These are phyloP conservation scores for Pseudachorutes palmiensis DNA, from an alignment of 1,140 invertebrate species.

Conservation along the genomic window DNA sequence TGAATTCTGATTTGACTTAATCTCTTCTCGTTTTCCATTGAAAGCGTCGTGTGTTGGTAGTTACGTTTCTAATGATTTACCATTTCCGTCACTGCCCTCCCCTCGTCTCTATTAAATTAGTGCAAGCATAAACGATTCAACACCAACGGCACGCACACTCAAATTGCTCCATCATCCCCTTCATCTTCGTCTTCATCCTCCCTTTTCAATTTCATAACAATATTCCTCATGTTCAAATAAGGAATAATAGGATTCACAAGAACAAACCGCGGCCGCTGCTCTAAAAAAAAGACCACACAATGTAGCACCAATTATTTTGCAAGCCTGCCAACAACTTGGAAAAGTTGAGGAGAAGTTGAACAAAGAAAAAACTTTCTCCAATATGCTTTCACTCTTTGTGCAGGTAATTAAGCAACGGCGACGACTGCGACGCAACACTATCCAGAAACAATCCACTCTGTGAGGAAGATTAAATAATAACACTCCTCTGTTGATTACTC, in stretches of 20 bases:
- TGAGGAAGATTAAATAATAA: too few relatives aligned
- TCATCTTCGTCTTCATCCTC: neutral
- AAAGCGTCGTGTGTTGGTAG: neutral
- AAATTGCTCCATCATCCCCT: neutral
- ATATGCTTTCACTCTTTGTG: neutral
- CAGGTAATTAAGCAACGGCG: too few relatives aligned
- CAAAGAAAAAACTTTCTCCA: neutral
- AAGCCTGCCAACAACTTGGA: neutral
- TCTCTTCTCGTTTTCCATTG: neutral
- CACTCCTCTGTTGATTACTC: too few relatives aligned
- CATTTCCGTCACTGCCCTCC: neutral
- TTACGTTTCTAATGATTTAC: slow-evolving; percentile 2
- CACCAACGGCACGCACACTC: neutral
- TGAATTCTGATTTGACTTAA: neutral
- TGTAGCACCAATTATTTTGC: too few relatives aligned
- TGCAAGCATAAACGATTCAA: neutral
- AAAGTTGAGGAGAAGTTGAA: neutral
- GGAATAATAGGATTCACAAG: neutral
- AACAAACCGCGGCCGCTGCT: neutral
- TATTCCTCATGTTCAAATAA: neutral
- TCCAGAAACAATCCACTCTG: too few relatives aligned
- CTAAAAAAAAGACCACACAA: neutral
- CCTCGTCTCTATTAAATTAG: neutral
- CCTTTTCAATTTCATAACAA: slow-evolving; percentile 1
- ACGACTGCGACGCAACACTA: too few relatives aligned